Conservation (phyloP, 1,140 invertebrate genomes). For the Diprion similis region DNA sequence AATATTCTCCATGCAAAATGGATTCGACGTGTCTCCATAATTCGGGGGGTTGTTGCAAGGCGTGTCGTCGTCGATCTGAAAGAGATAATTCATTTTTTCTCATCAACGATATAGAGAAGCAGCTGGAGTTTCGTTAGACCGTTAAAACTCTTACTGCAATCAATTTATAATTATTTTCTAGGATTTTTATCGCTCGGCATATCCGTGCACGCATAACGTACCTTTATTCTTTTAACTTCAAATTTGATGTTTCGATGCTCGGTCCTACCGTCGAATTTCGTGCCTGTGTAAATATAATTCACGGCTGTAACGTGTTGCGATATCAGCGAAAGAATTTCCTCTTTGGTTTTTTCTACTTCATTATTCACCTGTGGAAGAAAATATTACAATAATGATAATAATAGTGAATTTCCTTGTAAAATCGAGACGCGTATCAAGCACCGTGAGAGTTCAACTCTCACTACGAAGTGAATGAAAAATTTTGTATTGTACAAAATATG, state of each 20-base stretch:
- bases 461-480: no score
- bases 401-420: no score
- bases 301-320: constrained; percentile 98
- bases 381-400: constrained; percentile 17
- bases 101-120: constrained; percentile 34
- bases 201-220: constrained; percentile 49
- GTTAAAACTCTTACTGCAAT: not conserved
- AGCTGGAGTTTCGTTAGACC: not conserved
- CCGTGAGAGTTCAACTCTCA: no score
- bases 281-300: constrained; percentile 96
- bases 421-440: no score
- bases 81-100: constrained; percentile 17
- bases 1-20: constrained; percentile 97
- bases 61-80: constrained; percentile 87
- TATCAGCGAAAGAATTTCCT: constrained; percentile 97
- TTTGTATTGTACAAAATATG: no score
- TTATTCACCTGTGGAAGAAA: constrained; percentile 64
- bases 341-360: constrained; percentile 84
- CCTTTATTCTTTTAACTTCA: constrained; percentile 96
- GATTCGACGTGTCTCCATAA: constrained; percentile 77
- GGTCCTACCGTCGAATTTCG: constrained; percentile 87
- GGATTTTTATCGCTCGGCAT: no score
- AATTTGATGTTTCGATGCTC: constrained; percentile 96
- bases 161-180: not conserved
- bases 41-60: constrained; percentile 72